Conservation (phyloP, 2,113 vertebrate genomes). For the Caracal caracal region DNA sequence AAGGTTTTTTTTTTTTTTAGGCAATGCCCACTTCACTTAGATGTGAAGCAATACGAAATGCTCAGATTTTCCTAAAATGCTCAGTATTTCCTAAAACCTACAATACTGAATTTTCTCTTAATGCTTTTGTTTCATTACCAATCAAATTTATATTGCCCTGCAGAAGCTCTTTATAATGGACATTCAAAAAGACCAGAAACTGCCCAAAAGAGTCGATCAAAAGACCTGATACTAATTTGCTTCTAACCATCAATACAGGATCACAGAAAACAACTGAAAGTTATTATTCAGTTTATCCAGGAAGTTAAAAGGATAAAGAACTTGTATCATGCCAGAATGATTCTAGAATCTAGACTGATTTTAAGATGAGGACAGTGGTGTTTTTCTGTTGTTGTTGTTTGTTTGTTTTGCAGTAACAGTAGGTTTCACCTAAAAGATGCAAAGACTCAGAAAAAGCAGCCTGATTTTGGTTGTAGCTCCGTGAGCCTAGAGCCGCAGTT, state of each 20-base stretch:
- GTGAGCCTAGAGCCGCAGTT: neutral
- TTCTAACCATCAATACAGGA: neutral
- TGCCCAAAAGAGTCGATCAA: neutral
- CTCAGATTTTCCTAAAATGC: neutral
- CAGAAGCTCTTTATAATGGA: constrained; percentile 32
- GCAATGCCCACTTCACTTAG: neutral
- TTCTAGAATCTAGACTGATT: neutral
- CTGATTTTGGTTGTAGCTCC: neutral
- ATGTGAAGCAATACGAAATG: neutral
- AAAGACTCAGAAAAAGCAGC: neutral
- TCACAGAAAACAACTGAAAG: neutral
- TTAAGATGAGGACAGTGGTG: neutral
- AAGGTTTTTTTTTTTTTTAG: neutral
- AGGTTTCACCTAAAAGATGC: constrained; percentile 44
- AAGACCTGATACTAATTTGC: neutral
- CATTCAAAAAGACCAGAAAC: neutral
- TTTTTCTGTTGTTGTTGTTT: too few species aligned
- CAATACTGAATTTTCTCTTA: constrained; percentile 4
- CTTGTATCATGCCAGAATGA: constrained; percentile 7
- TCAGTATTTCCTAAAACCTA: neutral
- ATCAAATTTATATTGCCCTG: constrained; percentile 18
- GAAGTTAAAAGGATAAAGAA: neutral
- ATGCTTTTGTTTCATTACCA: constrained; percentile 10
- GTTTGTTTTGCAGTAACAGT: constrained; percentile 22
- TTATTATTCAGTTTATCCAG: constrained; percentile 33